These are phyloP conservation scores for Labeo catla DNA, from an alignment of 2,113 vertebrate species.

Conservation along the genomic window DNA sequence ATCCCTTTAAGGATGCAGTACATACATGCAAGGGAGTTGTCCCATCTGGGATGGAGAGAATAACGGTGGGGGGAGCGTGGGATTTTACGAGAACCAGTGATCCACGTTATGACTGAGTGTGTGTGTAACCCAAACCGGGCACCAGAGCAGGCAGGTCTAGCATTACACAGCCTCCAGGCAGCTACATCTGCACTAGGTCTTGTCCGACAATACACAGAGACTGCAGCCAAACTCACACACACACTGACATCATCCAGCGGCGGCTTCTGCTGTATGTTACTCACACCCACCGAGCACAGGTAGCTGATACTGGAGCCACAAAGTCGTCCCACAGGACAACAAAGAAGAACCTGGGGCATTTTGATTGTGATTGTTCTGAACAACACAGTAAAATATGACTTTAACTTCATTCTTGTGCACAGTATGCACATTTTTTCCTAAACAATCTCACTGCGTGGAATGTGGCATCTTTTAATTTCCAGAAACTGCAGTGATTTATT, in stretches of 20 bases:
- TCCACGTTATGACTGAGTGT: slow-evolving; percentile 42
- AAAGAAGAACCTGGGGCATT: neutral
- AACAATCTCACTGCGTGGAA: neutral
- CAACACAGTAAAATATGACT: neutral
- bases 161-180: slow-evolving; percentile 54
- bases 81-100: slow-evolving; percentile 52
- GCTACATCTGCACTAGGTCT: slow-evolving; percentile 51
- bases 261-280: slow-evolving; percentile 33
- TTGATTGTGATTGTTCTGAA: neutral
- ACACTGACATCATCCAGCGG: slow-evolving; percentile 41
- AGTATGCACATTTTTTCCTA: neutral
- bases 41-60: slow-evolving; percentile 3
- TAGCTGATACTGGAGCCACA: neutral
- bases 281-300: neutral
- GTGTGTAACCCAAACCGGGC: slow-evolving; percentile 44
- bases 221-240: slow-evolving; percentile 45
- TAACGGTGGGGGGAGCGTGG: slow-evolving; percentile 32
- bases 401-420: neutral
- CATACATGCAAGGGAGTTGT: slow-evolving; percentile 53
- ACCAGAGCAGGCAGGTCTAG: slow-evolving; percentile 43
- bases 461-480: neutral
- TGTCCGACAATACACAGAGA: slow-evolving; percentile 47
- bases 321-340: neutral
- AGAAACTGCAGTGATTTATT: neutral
- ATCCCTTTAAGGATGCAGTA: slow-evolving; percentile 34